phyloP scores from a whole-genome alignment of 2,888 invertebrate species.

The Trichacis sp. region DNA sequence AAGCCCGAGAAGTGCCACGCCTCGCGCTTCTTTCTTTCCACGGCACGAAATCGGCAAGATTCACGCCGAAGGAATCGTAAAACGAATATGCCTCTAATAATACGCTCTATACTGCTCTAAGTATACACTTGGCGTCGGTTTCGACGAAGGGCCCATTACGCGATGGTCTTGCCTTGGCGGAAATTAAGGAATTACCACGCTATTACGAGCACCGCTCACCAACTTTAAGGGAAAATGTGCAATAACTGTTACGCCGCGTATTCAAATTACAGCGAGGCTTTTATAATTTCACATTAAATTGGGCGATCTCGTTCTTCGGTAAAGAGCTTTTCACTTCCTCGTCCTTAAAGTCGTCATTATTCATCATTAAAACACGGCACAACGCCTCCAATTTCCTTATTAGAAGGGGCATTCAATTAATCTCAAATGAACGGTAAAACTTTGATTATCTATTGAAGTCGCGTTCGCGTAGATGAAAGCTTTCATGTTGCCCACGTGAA shows the following conservation, averaged over 20 bases:
- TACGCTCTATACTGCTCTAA: slow-evolving; percentile 45
- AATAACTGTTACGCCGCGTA: slow-evolving; percentile 7
- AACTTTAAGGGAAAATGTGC: slow-evolving; percentile 12
- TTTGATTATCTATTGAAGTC: too few relatives aligned
- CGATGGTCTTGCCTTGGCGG: slow-evolving; percentile 15
- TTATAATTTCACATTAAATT: background rate
- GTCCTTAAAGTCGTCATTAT: background rate
- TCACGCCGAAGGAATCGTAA: slow-evolving; percentile 45
- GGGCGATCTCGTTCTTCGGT: background rate
- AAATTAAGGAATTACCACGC: slow-evolving; percentile 46
- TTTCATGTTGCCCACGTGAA: too few relatives aligned
- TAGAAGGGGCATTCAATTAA: background rate
- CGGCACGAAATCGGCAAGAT: slow-evolving; percentile 19
- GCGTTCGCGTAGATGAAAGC: too few relatives aligned
- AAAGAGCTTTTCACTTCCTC: background rate
- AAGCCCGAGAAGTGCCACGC: slow-evolving; percentile 8
- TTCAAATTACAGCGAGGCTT: background rate
- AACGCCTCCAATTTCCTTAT: background rate
- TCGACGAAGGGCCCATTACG: slow-evolving; percentile 42
- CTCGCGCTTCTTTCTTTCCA: background rate
- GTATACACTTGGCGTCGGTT: slow-evolving; percentile 38
- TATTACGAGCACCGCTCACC: slow-evolving; percentile 19
- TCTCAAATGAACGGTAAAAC: too few relatives aligned
- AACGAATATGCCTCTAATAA: slow-evolving; percentile 49
- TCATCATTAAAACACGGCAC: background rate